Percentiles rank a stretch among this genome's conserved stretches.
phyloP scores from a whole-genome alignment of 2,113 vertebrate species.

The Paraplagusia blochii region DNA sequence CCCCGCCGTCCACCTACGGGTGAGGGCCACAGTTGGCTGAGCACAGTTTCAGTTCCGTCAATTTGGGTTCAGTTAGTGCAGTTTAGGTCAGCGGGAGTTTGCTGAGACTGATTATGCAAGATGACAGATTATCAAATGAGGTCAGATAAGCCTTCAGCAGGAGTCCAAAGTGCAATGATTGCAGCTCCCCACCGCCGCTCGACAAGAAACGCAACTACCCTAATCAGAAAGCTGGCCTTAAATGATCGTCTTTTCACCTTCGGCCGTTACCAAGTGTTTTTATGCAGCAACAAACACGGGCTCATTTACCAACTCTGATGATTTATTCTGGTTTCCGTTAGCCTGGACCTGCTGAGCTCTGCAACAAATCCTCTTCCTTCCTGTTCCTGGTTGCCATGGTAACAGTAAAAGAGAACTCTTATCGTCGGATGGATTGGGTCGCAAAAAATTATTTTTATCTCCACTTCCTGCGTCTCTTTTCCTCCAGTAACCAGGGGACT shows the following conservation, averaged over 20 bases:
- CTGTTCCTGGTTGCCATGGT: constrained; percentile 55
- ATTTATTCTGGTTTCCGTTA: constrained; percentile 17
- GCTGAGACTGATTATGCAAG: constrained; percentile 51
- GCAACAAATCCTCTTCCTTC: constrained; percentile 69
- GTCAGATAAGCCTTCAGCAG: constrained; percentile 58
- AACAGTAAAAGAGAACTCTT: constrained; percentile 59
- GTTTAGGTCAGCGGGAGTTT: constrained; percentile 42
- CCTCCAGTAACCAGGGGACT: constrained; percentile 29
- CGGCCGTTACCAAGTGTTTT: neutral
- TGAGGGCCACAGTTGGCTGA: constrained; percentile 17
- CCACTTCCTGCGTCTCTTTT: constrained; percentile 57
- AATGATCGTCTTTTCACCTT: neutral
- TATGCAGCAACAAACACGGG: neutral
- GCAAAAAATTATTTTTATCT: constrained; percentile 66
- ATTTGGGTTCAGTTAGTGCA: constrained; percentile 24
- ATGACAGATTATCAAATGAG: constrained; percentile 52
- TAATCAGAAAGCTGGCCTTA: constrained; percentile 10
- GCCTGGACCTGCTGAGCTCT: constrained; percentile 56
- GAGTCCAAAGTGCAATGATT: constrained; percentile 47
- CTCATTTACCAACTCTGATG: constrained; percentile 10
- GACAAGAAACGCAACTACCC: constrained; percentile 3
- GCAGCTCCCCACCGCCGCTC: constrained; percentile 13
- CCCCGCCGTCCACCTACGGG: constrained; percentile 15
- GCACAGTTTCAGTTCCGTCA: constrained; percentile 13
- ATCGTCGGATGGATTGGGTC: constrained; percentile 52